phyloP scores from a whole-genome alignment of 1,140 invertebrate species.

The Solenopsis fugax region DNA sequence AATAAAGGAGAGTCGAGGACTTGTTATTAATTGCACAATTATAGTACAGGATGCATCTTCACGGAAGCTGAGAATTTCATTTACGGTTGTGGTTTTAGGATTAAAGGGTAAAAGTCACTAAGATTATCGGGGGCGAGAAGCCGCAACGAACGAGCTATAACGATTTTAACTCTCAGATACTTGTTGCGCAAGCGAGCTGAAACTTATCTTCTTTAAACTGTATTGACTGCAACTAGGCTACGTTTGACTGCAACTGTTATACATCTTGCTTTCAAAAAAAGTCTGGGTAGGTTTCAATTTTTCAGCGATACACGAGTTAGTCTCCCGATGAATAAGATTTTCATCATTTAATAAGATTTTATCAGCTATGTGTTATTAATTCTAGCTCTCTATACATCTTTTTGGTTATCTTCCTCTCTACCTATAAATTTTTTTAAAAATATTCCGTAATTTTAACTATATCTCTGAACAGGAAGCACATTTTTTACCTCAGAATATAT shows the following conservation, averaged over 20 bases:
- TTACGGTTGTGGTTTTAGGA: not conserved
- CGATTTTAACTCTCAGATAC: conserved; percentile 43
- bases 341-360: too few relatives aligned
- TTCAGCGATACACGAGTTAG: not conserved
- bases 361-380: too few relatives aligned
- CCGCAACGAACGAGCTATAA: conserved; percentile 44
- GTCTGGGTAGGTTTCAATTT: not conserved
- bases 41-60: not conserved
- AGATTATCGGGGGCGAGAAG: conserved; percentile 16
- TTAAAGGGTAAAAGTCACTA: conserved; percentile 13
- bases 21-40: not conserved
- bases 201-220: conserved; percentile 41
- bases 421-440: too few relatives aligned
- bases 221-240: conserved; percentile 34
- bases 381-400: too few relatives aligned
- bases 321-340: not conserved
- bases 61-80: conserved; percentile 28
- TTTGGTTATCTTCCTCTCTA: too few relatives aligned
- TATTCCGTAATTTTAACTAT: too few relatives aligned
- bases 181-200: conserved; percentile 52
- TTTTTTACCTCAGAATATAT: too few relatives aligned
- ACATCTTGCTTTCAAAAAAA: conserved; percentile 3
- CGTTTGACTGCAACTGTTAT: not conserved
- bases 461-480: too few relatives aligned
- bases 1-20: not conserved